Evolutionary conservation across 2,888 invertebrate genomes (phyloP), one percentile per base, ranked within the genome.

Genomic region (Cosmia trapezina): DNA sequence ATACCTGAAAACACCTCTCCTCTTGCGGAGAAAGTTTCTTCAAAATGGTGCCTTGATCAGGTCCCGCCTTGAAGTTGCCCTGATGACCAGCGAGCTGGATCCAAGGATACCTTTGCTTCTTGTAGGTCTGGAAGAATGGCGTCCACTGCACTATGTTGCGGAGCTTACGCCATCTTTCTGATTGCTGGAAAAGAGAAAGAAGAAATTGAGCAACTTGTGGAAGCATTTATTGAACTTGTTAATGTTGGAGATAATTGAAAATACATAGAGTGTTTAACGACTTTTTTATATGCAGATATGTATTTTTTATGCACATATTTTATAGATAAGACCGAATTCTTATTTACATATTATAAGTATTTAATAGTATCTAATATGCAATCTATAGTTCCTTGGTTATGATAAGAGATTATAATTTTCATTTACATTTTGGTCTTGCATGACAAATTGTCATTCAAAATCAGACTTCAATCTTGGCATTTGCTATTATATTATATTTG

Each of bases 141-240:
- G 99, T 99, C 98, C 99, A 99, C 92, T 99, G 98, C 43, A 99
- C 99, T 80, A 99, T 98, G 92, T 98, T 99, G 67, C 99, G 97
- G 60, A 99, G 97, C 93, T 99, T 99, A 81, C 98, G 97, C 99
- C 99, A 99, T 91, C 98, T 91, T 81, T 96, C 98, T 43, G 98
- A 98, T 87, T 98, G 98, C 98, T 99, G 97, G 53, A 97, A 97
- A 68, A 3, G 57, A 68, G 45, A 68, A 68, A 70, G 12, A 12
- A 43, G 1, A 45, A 41, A 53, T 49, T 82, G 6, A 82, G 63
- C 12, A 53, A 37, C 14, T 37, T 71, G 49, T n/a, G 28, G 14
- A 56, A 37, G 12, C 17, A 51, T 66, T 56, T 0, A 49, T 56
- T 66, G 3, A 2, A 43, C 9, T 33, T 22, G 11, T 0, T 17